phyloP scores from a whole-genome alignment of 2,888 invertebrate genomes.

The Amblyjoppa fuscipennis region DNA sequence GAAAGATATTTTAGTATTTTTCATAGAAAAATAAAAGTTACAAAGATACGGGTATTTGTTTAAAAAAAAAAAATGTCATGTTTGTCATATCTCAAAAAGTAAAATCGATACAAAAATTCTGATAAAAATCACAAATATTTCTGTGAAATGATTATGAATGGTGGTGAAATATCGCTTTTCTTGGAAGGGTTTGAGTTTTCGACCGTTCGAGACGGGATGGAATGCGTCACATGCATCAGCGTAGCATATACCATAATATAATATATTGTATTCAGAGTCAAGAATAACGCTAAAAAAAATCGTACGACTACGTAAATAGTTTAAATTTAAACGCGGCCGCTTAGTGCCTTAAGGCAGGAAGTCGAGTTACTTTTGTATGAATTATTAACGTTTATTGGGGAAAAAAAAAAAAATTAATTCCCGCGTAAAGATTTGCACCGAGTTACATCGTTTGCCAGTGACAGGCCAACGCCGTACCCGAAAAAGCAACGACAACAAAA shows the following conservation, averaged over 20 bases:
- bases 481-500: constrained; percentile 1
- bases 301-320: constrained; percentile 52
- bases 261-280: constrained; percentile 66
- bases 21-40: too few relatives aligned
- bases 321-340: constrained; percentile 72
- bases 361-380: constrained; percentile 64
- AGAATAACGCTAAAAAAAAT: constrained; percentile 39
- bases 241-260: constrained; percentile 40
- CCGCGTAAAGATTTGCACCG: constrained; percentile 15
- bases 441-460: constrained; percentile 14
- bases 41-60: too few relatives aligned
- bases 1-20: too few relatives aligned
- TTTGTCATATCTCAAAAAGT: too few relatives aligned
- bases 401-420: constrained; percentile 2
- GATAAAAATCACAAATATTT: too few relatives aligned
- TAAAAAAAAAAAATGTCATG: too few relatives aligned
- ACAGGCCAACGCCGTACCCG: constrained; percentile 12
- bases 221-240: constrained; percentile 20
- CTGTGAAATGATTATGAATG: too few relatives aligned
- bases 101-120: too few relatives aligned
- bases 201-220: too few relatives aligned
- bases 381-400: constrained; percentile 17
- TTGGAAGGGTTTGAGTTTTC: too few relatives aligned
- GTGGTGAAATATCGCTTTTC: too few relatives aligned
- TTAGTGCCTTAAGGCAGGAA: constrained; percentile 77